Evolutionary conservation across 2,113 vertebrate species (phyloP).

Genomic region (Tricholaema leucomelas): DNA sequence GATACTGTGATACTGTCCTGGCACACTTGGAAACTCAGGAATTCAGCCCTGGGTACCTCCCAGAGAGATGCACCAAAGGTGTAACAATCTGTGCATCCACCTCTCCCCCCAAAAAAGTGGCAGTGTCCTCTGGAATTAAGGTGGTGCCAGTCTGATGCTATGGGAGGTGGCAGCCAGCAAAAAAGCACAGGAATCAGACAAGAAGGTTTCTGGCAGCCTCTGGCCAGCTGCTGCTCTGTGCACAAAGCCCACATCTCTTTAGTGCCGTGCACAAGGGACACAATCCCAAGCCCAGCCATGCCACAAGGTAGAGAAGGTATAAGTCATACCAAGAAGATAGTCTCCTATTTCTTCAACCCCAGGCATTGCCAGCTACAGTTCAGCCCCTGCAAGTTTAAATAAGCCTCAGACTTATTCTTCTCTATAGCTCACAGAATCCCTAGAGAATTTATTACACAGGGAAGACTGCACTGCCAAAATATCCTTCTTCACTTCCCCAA

Average conservation of each 20-base stretch:
- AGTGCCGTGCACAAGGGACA: background rate
- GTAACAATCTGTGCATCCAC: background rate
- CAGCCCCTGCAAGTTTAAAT: background rate
- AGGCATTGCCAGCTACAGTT: background rate
- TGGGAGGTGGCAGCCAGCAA: background rate
- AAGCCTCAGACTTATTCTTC: background rate
- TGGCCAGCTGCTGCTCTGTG: background rate
- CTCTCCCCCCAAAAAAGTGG: rapidly evolving
- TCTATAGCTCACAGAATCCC: background rate
- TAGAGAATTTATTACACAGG: background rate
- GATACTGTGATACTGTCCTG: too few species aligned
- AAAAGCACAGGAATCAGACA: background rate
- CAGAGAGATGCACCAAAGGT: rapidly evolving
- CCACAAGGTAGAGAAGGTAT: background rate
- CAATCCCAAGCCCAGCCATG: background rate
- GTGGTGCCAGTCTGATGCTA: background rate
- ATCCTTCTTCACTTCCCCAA: background rate
- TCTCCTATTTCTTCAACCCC: background rate
- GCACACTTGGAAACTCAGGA: background rate
- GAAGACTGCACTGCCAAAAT: background rate
- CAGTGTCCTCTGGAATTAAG: background rate
- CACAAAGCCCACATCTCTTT: background rate
- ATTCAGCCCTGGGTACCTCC: rapidly evolving
- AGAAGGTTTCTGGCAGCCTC: background rate
- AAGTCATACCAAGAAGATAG: background rate